Evolutionary conservation across 2,797 vertebrate genomes (phyloP), one percentile per base, ranked within the genome.

Genomic region (Cirrhinus mrigala): DNA sequence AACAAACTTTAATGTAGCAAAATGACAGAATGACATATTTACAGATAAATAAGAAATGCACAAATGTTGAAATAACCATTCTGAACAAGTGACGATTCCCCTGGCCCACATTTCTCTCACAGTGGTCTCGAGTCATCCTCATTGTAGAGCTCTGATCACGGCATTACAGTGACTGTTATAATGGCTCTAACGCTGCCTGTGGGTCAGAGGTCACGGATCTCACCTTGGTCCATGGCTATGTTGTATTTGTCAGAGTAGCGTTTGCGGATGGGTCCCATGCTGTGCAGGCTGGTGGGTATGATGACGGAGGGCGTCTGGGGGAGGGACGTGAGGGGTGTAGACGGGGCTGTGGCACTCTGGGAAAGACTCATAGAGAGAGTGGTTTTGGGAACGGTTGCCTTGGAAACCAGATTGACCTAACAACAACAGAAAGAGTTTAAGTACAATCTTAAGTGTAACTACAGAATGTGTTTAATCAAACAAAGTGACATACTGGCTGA

Each of bases 171-270:
- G 16, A 75, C 12, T 8, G 48, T 24, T 2, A 33, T 50, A 56
- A 9, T 58, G 56, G 15, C 20, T 40, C 12, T 75, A 33, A 18
- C 24, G 29, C 20, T 33, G 33, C 15, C 10, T n/a, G 1, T 15
- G 0, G 66, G 54, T 74, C 5, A 54, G 33, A 68, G 37, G 48
- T 81, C 46, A 62, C 15, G n/a, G 69, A 81, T 71, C 81, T 11
- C 93, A 99, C 98, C 98, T 97, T 98, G 98, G 93, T 97, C 98
- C 91, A 99, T 98, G 91, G 97, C 97, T 91, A 97, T 95, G 85
- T 97, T 99, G 91, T 97, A 97, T 84, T 97, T 97, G 91, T 97
- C 96, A 50, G 96, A 96, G 94, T 96, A 98, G 90, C 98, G 97
- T 94, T 97, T 96, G 91, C 98, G 95, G 88, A 98, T 96, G 40